Percentiles rank a stretch among this genome's conserved stretches.
Evolutionary conservation across 1,140 invertebrate species (phyloP).

Genomic region (Maniola jurtina): DNA sequence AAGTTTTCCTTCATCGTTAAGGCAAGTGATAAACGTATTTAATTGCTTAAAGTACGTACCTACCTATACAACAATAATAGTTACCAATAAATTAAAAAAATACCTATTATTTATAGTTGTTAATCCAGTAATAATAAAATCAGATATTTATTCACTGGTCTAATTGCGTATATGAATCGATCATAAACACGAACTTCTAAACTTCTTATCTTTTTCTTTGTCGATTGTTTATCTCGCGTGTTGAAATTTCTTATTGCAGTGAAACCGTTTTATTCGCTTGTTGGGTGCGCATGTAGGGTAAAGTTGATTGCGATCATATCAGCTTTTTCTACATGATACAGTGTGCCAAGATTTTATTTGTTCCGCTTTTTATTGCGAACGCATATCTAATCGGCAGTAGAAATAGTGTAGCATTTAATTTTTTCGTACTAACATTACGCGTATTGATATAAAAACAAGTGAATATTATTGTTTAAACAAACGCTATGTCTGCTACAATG

Average conservation of each 20-base stretch:
- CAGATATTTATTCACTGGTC: slow-evolving; percentile 1
- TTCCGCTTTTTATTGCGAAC: slow-evolving; percentile 18
- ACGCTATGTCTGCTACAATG: neutral
- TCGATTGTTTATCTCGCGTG: slow-evolving; percentile 38
- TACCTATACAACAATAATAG: too few species aligned
- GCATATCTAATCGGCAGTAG: slow-evolving; percentile 10
- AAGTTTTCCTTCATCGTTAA: too few species aligned
- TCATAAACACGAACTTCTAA: slow-evolving; percentile 29
- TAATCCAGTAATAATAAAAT: slow-evolving; percentile 1
- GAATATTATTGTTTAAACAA: neutral
- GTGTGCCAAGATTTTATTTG: slow-evolving; percentile 19
- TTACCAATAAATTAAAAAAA: neutral
- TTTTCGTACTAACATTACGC: neutral
- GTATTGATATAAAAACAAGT: neutral
- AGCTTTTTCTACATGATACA: slow-evolving; percentile 17
- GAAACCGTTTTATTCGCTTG: slow-evolving; percentile 35
- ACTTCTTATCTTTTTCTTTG: slow-evolving; percentile 31
- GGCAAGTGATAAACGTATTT: too few species aligned
- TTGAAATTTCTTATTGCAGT: slow-evolving; percentile 36
- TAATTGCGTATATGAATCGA: slow-evolving; percentile 28
- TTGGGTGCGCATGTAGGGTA: slow-evolving; percentile 36
- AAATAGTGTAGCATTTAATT: neutral
- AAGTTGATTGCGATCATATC: slow-evolving; percentile 32
- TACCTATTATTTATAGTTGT: neutral
- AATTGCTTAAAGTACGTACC: too few species aligned